Evolutionary conservation across 2,113 vertebrate genomes (phyloP), one percentile per base, ranked within the genome.

Genomic region (Geothlypis trichas): DNA sequence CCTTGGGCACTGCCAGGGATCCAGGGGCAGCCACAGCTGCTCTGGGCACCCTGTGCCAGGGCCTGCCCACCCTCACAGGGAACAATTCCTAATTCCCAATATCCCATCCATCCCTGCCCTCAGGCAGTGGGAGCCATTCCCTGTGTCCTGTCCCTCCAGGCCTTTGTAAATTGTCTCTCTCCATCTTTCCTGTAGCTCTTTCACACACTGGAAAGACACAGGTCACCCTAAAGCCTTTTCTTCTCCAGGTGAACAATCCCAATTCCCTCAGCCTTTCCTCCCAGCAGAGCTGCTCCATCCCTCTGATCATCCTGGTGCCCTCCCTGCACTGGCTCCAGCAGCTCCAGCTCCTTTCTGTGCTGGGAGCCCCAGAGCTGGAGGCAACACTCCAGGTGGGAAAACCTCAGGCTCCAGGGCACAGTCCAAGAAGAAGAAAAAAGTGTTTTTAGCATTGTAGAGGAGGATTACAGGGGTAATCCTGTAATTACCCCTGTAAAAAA

Each of bases 31-130:
- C n/a, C 71, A 7, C 71, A 89, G 62, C 47, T 67, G 0, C 78
- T 75, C 62, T 83, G 69, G n/a, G 20, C 28, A 68, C 8, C 61
- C 62, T 82, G 68, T 52, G 68, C 41, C 41, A 41, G 41, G 41
- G 41, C 41, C 41, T 41, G 41, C 41, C 41, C 41, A 41, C 41
- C 41, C 41, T 41, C 69, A 0, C 47, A 83, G 55, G 46, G 39
- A 47, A 33, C 0, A 35, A 69, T 76, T 61, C 1, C 24, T 11
- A 5, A 46, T n/a, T 2, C 12, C 26, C 63, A 49, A 27, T 31
- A 13, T 47, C n/a, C 24, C 78, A 83, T 2, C 55, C 0, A 23
- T 0, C 47, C 22, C 47, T 59, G 23, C 33, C 10, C 68, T 67
- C 33, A 69, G 31, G 2, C 47, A 55, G 3, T 41, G 17, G n/a